Evolutionary conservation across 2,888 invertebrate species (phyloP), one percentile per base, ranked within the genome.

Genomic region (Sympetrum striolatum): DNA sequence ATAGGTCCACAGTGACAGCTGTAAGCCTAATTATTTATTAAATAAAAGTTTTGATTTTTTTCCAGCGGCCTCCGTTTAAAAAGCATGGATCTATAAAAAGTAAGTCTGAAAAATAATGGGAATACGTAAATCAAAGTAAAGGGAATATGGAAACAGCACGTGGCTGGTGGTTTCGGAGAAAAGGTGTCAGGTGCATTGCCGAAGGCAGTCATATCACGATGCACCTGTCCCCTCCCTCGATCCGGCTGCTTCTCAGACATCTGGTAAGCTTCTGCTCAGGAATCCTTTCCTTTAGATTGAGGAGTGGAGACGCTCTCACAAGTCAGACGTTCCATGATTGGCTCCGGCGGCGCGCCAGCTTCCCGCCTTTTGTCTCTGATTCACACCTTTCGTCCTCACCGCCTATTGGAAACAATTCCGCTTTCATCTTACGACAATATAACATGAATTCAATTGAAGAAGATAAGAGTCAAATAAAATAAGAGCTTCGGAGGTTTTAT

Each of bases 181-280:
- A 25, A 18, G 35, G 81, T 81, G 48, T 81, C 81, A 81, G 81
- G 82, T 82, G 82, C 58, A 58, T n/a, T 18, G 82, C 82, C 58
- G 31, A 82, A 82, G 82, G 82, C 58, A 58, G 25, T 82, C 82
- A 58, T 82, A 82, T 82, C 82, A 82, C 58, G 58, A 15, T 60
- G 82, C 82, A 82, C 82, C 82, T 82, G 82, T 82, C 82, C 82
- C 82, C 31, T 18, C 82, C 82, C 82, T 31, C 25, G 22, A 58
- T 58, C 58, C 35, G 53, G 58, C 35, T 60, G 58, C 31, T 58
- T 82, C 82, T 58, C 58, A 82, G 58, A 82, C 82, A 82, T 82
- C 82, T 82, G 82, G 82, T 58, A 53, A 48, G 82, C 82, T 82
- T 60, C 82, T 60, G 58, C 82, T 35, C 35, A 25, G 82, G 35